Evolutionary conservation across 35 echinoderm and acorn worm genomes (phyloP), one percentile per base, ranked within the genome.

Genomic region (Hemicentrotus pulcherrimus): DNA sequence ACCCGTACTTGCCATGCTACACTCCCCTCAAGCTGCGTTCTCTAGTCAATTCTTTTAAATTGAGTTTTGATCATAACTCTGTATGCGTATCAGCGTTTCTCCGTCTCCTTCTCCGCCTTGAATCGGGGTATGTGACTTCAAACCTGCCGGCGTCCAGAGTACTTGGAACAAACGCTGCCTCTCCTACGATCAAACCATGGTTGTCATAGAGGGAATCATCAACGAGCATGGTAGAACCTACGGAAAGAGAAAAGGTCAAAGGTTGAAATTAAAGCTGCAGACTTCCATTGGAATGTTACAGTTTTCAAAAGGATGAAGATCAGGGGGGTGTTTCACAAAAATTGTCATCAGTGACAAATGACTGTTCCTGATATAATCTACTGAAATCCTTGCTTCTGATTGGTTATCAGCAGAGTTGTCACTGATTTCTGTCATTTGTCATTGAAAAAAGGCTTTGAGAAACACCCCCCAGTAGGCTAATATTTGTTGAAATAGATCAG

Each of bases 51-150:
- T 35, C 86, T 28, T 11, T 16, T 10, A 2, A 14, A 2, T 15
- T 32, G 9, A 41, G 46, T 11, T 18, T 15, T 33, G 32, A 90
- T 45, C 88, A 93, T 58, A 58, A 58, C 14, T 93, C 91, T 31
- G 48, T 31, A 41, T 90, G 88, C 6, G 31, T 15, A 47, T 96
- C 96, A 35, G 86, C 60, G 48, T 35, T 47, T n/a, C 94, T 88
- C 28, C 96, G 91, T 47, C 94, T 95, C 31, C 94, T 88, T 85
- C 96, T 95, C 32, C 97, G 94, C 48, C 96, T 50, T 5, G 97
- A 95, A 61, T 99, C 97, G 0, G 98, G 98, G 46, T 99, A 99
- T 30, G 96, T 97, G 10, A 99, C 95, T 61, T 99, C 94, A 91
- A 97, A 99, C 50, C 98, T 86, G 19, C 94, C 97, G 47, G 96